Conservation (phyloP, 2,797 vertebrate genomes). For the Scolopax rusticola region DNA sequence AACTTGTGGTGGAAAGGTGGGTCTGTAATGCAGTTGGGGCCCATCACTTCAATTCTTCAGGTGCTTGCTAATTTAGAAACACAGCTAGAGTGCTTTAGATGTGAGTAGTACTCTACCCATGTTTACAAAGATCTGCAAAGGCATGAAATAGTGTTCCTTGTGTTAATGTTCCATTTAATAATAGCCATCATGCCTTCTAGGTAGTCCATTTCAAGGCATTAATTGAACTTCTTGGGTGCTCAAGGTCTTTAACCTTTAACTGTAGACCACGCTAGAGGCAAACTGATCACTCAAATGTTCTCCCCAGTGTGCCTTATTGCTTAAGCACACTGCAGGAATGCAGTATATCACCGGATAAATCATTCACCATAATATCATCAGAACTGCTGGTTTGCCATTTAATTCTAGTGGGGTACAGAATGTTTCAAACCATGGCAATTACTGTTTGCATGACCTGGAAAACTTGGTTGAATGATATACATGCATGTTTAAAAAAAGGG, state of each 20-base stretch:
- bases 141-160: constrained; percentile 34
- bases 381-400: constrained; percentile 38
- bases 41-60: background rate
- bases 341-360: constrained; percentile 30
- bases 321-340: constrained; percentile 35
- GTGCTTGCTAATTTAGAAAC: background rate
- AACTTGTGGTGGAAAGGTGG: background rate
- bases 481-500: background rate
- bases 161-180: constrained; percentile 57
- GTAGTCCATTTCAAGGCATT: constrained; percentile 60
- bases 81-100: background rate
- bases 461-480: constrained; percentile 1
- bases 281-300: background rate
- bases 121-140: background rate
- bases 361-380: constrained; percentile 45
- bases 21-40: background rate
- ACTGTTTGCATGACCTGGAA: constrained; percentile 28
- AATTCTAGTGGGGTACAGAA: constrained; percentile 21
- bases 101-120: background rate
- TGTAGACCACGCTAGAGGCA: constrained; percentile 21
- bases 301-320: constrained; percentile 2
- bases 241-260: constrained; percentile 52
- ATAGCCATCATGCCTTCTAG: constrained; percentile 26
- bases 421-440: constrained; percentile 56
- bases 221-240: constrained; percentile 60